A percentile compares a stretch with the other conserved stretches of the same genome.
Conservation (phyloP, 2,888 invertebrate species). For the Agrochola lota region DNA sequence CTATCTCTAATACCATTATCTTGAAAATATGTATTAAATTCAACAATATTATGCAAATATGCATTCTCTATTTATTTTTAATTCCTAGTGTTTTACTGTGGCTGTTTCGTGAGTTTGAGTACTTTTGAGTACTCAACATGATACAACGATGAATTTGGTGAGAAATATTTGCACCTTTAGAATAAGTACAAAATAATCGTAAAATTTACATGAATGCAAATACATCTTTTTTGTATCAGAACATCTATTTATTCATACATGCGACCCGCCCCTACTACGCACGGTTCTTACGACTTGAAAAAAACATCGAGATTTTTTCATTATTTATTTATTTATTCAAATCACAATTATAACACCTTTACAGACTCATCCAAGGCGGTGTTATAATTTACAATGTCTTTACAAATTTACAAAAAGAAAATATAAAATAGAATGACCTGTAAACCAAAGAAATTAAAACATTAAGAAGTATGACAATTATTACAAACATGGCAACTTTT, state of each 20-base stretch:
- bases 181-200: background rate
- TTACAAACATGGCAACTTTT: no score
- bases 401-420: no score
- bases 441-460: no score
- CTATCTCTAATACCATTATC: constrained; percentile 16
- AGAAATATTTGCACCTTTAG: background rate
- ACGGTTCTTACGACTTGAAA: background rate
- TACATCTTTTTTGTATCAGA: background rate
- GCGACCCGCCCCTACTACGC: no score
- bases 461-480: no score
- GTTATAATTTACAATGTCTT: no score
- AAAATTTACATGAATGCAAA: background rate
- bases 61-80: background rate
- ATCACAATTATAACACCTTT: no score
- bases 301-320: background rate
- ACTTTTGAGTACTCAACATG: no score
- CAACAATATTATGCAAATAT: background rate
- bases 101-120: no score
- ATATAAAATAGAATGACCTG: no score
- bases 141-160: background rate
- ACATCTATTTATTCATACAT: background rate
- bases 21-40: constrained; percentile 10
- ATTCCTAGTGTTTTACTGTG: background rate
- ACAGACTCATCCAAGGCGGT: no score
- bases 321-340: no score